Conservation (phyloP, 2,113 vertebrate species). For the Thunnus maccoyii region DNA sequence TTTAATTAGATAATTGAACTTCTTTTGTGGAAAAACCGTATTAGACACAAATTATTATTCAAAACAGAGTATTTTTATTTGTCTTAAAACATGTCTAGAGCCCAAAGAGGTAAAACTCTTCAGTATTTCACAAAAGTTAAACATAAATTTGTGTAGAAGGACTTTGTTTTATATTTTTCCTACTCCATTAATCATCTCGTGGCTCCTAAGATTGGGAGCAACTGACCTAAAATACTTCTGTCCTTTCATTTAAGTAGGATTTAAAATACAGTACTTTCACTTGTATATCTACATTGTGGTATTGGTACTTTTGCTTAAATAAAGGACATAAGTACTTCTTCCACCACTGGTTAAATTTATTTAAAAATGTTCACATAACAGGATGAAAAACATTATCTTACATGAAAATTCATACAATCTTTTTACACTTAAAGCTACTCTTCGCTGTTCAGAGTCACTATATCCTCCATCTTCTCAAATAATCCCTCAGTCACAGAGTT, state of each 20-base stretch:
- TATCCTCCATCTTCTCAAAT: constrained; percentile 73
- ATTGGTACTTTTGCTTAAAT: background rate
- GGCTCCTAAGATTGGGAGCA: background rate
- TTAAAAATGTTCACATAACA: constrained; percentile 7
- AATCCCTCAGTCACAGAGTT: constrained; percentile 42
- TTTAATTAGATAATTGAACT: no score
- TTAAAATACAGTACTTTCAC: background rate
- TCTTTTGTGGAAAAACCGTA: no score
- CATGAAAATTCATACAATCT: background rate
- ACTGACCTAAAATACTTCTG: background rate
- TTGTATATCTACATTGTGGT: background rate
- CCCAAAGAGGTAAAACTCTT: no score
- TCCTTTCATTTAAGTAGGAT: background rate
- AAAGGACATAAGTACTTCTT: background rate
- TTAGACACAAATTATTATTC: no score
- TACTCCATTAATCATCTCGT: background rate
- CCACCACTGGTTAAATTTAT: constrained; percentile 9
- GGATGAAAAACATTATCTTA: background rate
- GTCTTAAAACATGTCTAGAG: no score
- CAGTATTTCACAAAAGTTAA: background rate
- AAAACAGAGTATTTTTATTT: no score
- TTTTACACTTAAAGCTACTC: background rate
- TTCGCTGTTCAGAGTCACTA: constrained; percentile 55
- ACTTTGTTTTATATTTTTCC: no score
- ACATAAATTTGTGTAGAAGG: no score